Evolutionary conservation across 2,113 vertebrate species (phyloP), one percentile per base, ranked within the genome.

Genomic region (Hystrix brachyura): DNA sequence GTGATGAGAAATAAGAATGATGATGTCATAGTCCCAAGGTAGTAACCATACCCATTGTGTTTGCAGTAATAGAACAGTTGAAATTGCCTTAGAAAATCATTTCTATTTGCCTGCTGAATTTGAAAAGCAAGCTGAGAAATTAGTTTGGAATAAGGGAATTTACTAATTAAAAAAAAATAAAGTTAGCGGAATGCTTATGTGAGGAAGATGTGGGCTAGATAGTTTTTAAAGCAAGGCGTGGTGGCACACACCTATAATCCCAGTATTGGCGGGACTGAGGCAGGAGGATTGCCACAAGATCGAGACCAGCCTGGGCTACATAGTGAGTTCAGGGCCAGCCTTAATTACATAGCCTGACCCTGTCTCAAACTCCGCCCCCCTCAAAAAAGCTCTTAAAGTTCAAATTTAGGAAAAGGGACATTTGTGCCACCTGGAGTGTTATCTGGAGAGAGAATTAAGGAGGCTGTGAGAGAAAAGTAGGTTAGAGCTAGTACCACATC

Each of bases 111-210:
- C 51, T 71, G 29, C 82, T 57, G 87, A n/a, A 25, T 79, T 84
- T 87, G 78, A 74, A 87, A 90, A 10, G 67, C 90, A 90, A 82
- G 10, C 64, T 94, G 62, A 96, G 64, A 83, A 87, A 87, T 13
- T 84, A 13, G 59, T 80, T 69, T 86, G 71, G 65, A 90, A 27
- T 91, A 91, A 94, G 80, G 90, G 17, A 94, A 74, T 83, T 96
- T 80, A 90, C 17, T 59, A 87, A 18, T 46, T 46, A 74, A 92
- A 76, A 34, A 53, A 91, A 17, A 93, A 32, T 3, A 81, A 85
- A 80, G 93, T 78, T 85, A 34, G 34, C 12, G 19, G 8, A 96
- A 79, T 85, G 29, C 32, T 89, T 82, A 23, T 59, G 11, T 59
- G 32, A 74, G 12, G 15, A 84, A 80, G 18, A 80, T 84, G 3